Percentiles rank a stretch among this genome's conserved stretches.
These are phyloP conservation scores for Pseudomyrmex cubaensis DNA, from an alignment of 1,140 invertebrate species.

Conservation along the genomic window DNA sequence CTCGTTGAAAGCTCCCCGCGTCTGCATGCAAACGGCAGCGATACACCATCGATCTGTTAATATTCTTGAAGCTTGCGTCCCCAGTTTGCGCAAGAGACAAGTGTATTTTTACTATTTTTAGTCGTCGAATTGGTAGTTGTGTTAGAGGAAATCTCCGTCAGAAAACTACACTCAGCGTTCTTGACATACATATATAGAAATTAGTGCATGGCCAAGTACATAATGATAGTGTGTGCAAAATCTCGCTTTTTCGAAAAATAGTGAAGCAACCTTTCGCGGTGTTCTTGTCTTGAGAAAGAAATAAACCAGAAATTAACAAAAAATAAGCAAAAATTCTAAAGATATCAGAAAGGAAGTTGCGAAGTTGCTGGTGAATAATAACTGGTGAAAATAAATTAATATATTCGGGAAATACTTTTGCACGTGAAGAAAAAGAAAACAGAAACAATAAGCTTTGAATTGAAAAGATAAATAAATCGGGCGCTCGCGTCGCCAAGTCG, in stretches of 20 bases:
- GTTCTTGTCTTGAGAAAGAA: neutral
- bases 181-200: neutral
- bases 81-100: neutral
- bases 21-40: neutral
- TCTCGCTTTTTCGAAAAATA: neutral
- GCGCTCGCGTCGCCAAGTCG: neutral
- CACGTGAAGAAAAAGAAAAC: too few species aligned
- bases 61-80: conserved; percentile 5
- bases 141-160: neutral
- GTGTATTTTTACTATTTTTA: neutral
- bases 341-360: too few species aligned
- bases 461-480: neutral
- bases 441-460: too few species aligned
- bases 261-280: neutral
- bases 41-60: conserved; percentile 10
- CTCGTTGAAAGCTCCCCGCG: too few species aligned
- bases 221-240: neutral
- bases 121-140: neutral
- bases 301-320: neutral
- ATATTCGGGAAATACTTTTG: too few species aligned
- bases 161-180: neutral
- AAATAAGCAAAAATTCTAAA: too few species aligned
- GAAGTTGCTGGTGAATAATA: too few species aligned
- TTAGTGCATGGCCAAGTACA: conserved; percentile 37
- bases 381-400: too few species aligned